Evolutionary conservation across 1,140 invertebrate genomes (phyloP).

Genomic region (Nomia melanderi): DNA sequence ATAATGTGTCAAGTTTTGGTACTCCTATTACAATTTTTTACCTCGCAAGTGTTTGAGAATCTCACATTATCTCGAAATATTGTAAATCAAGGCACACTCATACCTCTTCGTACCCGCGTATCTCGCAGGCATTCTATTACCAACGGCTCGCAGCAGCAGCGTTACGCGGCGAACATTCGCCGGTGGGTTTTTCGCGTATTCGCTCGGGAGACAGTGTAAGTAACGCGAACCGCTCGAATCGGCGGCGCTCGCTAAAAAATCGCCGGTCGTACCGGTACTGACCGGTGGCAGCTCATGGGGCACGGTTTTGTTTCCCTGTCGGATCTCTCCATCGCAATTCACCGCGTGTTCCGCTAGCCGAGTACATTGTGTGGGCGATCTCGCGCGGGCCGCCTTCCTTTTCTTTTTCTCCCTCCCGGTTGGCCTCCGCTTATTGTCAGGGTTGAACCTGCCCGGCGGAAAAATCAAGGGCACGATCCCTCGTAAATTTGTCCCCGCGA

Average conservation of each 20-base stretch:
- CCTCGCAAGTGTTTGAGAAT: no score
- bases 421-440: neutral
- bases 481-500: constrained; percentile 2
- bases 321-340: constrained; percentile 28
- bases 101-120: no score
- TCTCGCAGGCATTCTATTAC: no score
- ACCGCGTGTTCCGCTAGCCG: constrained; percentile 34
- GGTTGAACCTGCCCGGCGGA: constrained; percentile 5
- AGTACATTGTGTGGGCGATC: constrained; percentile 21
- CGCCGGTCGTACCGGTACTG: neutral
- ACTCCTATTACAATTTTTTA: no score
- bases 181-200: neutral
- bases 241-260: constrained; percentile 1
- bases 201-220: neutral
- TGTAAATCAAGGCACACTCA: no score
- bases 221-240: neutral
- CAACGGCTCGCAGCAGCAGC: neutral
- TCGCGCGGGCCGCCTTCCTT: neutral
- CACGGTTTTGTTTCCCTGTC: constrained; percentile 6
- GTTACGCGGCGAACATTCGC: neutral
- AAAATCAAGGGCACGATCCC: constrained; percentile 26
- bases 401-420: neutral
- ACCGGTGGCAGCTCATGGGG: constrained; percentile 7
- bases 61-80: no score
- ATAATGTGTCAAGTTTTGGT: no score